A percentile compares a stretch with the other conserved stretches of the same genome.
Conservation (phyloP, 1,140 invertebrate genomes). For the Drosophila kepulauana region DNA sequence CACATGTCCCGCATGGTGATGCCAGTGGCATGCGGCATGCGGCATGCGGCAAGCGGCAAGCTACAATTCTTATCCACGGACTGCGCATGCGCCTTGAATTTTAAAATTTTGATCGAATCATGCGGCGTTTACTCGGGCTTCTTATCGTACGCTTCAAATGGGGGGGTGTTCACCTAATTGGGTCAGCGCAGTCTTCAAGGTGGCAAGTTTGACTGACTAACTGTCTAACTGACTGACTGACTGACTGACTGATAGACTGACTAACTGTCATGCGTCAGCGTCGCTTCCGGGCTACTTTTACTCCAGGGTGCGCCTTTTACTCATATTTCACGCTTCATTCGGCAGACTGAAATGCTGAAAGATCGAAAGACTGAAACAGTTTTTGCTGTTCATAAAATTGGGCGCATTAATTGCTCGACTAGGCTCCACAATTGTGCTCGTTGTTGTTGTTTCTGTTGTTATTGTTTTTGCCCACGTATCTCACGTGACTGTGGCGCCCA, state of each 20-base stretch:
- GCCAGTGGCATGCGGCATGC: background rate
- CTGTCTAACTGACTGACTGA: conserved; percentile 2
- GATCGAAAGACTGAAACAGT: background rate
- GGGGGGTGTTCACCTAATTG: conserved; percentile 26
- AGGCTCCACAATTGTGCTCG: conserved; percentile 2
- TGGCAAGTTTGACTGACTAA: conserved; percentile 13
- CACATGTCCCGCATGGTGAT: conserved; percentile 73
- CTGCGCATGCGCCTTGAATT: conserved; percentile 59
- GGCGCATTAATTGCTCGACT: conserved; percentile 39
- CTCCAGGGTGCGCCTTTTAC: conserved; percentile 18
- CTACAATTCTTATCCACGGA: conserved; percentile 51
- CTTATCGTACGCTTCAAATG: background rate
- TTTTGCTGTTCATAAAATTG: conserved; percentile 35
- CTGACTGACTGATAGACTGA: conserved; percentile 10
- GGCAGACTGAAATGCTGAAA: conserved; percentile 16
- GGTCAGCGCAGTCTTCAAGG: conserved; percentile 34
- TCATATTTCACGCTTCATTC: conserved; percentile 75
- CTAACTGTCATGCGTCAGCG: conserved; percentile 15
- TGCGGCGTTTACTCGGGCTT: background rate
- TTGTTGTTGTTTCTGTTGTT: no score
- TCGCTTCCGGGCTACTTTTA: conserved; percentile 35
- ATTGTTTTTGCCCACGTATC: conserved; percentile 39
- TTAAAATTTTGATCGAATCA: background rate
- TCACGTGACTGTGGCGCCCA: conserved; percentile 37
- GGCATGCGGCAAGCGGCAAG: conserved; percentile 17